A percentile compares a stretch with the other conserved stretches of the same genome.
Conservation (phyloP, 2,113 vertebrate genomes). For the Pungitius pungitius region DNA sequence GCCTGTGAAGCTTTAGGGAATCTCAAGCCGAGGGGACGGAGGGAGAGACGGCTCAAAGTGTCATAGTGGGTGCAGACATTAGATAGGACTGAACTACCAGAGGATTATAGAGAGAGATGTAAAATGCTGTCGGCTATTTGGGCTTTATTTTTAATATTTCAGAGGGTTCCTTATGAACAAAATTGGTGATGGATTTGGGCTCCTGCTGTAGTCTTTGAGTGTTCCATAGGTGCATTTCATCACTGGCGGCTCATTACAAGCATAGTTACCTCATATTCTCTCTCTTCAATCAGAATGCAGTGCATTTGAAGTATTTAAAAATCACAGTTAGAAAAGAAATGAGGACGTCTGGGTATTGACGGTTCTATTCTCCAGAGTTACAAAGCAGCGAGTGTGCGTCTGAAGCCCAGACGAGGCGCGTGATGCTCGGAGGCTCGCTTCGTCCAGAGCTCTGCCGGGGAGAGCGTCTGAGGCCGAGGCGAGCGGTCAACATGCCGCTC, state of each 20-base stretch:
- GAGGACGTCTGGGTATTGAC: conserved; percentile 13
- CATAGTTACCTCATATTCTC: not conserved
- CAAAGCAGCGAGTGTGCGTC: conserved; percentile 11
- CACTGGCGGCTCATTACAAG: not conserved
- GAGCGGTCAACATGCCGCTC: conserved; percentile 50
- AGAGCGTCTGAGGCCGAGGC: conserved; percentile 33
- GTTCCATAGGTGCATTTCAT: conserved; percentile 8
- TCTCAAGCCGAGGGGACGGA: conserved; percentile 57
- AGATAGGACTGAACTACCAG: conserved; percentile 66
- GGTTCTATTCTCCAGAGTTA: conserved; percentile 32
- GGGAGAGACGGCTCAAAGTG: conserved; percentile 60
- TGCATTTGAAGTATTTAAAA: not conserved
- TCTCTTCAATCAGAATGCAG: not conserved
- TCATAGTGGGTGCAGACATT: conserved; percentile 61
- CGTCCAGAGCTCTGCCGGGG: conserved; percentile 37
- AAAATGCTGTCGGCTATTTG: conserved; percentile 70
- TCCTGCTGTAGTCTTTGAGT: conserved; percentile 29
- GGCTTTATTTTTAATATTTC: conserved; percentile 76
- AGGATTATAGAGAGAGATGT: conserved; percentile 69
- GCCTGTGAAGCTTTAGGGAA: conserved; percentile 60
- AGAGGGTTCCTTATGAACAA: conserved; percentile 61
- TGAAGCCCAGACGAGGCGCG: conserved; percentile 14
- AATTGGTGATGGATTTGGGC: conserved; percentile 59
- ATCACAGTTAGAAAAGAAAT: no score
- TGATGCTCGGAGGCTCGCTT: conserved; percentile 13